Base-by-base conservation (phyloP, 2,888 invertebrate genomes). In the Drosophila engyochracea region DNA sequence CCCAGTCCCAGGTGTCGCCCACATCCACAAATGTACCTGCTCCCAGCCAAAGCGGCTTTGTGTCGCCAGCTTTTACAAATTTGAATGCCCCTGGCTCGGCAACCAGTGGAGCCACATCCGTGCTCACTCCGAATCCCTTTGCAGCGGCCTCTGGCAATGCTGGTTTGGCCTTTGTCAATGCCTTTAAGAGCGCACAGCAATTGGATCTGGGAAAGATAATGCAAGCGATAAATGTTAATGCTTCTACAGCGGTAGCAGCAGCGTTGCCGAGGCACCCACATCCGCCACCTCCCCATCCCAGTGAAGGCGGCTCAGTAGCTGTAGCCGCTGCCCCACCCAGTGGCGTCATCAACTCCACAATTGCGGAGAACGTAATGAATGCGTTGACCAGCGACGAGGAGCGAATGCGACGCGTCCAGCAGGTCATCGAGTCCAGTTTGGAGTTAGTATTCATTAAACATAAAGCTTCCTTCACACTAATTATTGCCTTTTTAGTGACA, bases 401-500 rank as follows among this genome's bases (percentile, higher is more conserved):
- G 10, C 92, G 92, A 73, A 80, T 93, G 79, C 82, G 86, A 25
- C 91, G 92, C 19, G 89, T 93, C 58, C 92, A 93, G 74, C 91
- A 92, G 55, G 90, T 93, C 55, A 92, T 93, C n/a, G 93, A 93
- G 74, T 76, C 91, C 41, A 92, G 92, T 30, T 81, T 93, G 51
- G 90, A 93, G 93, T 93, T 65, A 85, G 91, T 85, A 39, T 7
- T 7, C 10, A 25, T 0, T 3, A 9, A 6, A 28, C 0, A 12
- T 9, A 25, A 37, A 47, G 25, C 47, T 19, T 14, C 1, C 2
- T 28, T 9, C 10, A 19, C 7, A 3, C 4, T 22, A 16, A 31
- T 31, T 25, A 51, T 19, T 14, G n/a, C 22, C 0, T 5, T n/a
- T 41, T 41, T 47, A 93, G 93, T 58, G 93, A 93, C 41, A 82